phyloP scores from a whole-genome alignment of 2,113 vertebrate species.

The Chamaea fasciata region DNA sequence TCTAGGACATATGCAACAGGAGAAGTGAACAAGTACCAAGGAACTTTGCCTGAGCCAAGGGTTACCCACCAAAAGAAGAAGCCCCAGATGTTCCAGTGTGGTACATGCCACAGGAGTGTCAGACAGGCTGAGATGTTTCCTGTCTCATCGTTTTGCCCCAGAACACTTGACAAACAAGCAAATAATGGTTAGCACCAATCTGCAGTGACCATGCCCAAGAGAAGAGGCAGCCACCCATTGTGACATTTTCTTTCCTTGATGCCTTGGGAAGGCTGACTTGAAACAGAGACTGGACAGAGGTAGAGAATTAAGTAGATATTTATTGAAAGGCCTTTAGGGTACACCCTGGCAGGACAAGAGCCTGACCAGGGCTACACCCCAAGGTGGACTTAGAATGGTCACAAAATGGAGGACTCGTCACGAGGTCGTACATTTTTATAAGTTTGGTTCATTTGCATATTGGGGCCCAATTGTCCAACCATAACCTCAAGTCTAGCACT shows the following conservation, averaged over 20 bases:
- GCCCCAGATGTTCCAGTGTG: neutral
- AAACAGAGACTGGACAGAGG: too few species aligned
- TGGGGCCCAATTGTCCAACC: too few species aligned
- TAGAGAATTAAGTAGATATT: too few species aligned
- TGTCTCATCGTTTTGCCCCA: neutral
- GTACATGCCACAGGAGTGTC: neutral
- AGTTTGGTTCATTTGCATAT: too few species aligned
- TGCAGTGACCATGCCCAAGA: neutral
- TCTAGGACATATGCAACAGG: neutral
- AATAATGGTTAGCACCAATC: neutral
- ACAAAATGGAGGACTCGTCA: too few species aligned
- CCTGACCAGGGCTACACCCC: too few species aligned
- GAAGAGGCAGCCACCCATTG: neutral
- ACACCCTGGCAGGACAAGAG: too few species aligned
- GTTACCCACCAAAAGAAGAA: neutral
- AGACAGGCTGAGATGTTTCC: neutral
- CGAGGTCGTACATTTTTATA: too few species aligned
- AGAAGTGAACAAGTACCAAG: neutral
- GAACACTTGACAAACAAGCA: constrained; percentile 7
- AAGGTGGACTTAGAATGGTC: too few species aligned
- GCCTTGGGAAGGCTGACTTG: too few species aligned
- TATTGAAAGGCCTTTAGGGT: too few species aligned
- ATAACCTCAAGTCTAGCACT: too few species aligned
- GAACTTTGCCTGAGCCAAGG: neutral
- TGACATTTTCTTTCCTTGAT: neutral